These are phyloP conservation scores for Helicolenus hilgendorfi DNA, from an alignment of 2,797 vertebrate genomes.

Conservation along the genomic window DNA sequence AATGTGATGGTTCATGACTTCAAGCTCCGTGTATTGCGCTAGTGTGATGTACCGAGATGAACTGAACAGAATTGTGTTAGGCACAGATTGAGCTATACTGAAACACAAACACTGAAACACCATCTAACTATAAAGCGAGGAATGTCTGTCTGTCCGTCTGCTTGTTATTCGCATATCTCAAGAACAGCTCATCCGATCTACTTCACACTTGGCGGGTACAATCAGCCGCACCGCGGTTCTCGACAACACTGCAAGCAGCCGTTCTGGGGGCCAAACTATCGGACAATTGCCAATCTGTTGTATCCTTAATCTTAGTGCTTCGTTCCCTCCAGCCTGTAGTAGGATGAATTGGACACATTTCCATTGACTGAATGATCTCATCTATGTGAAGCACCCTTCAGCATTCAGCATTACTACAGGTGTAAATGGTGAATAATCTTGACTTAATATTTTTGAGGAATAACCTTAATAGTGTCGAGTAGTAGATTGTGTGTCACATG, in stretches of 20 bases:
- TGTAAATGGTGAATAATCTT: not conserved
- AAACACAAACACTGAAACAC: not conserved
- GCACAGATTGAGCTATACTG: not conserved
- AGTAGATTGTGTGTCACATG: not conserved
- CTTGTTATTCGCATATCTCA: too few relatives aligned
- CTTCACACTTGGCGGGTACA: too few relatives aligned
- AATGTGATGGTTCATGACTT: slow-evolving; percentile 7
- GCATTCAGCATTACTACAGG: not conserved
- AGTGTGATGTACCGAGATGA: not conserved
- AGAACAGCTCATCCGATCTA: too few relatives aligned
- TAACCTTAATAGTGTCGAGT: not conserved
- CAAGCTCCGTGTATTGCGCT: not conserved
- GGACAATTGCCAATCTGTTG: not conserved
- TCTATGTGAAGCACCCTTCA: slow-evolving; percentile 1
- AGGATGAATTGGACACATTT: not conserved
- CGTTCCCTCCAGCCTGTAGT: not conserved
- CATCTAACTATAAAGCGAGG: not conserved
- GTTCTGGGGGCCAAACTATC: too few relatives aligned
- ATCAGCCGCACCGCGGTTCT: too few relatives aligned
- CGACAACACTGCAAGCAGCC: fast-evolving
- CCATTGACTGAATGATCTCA: not conserved
- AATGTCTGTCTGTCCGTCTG: not conserved
- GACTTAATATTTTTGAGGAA: not conserved
- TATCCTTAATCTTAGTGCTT: not conserved
- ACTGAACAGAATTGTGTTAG: not conserved